These are phyloP conservation scores for Turdus rufiventris DNA, from an alignment of 2,113 vertebrate genomes.

Conservation along the genomic window DNA sequence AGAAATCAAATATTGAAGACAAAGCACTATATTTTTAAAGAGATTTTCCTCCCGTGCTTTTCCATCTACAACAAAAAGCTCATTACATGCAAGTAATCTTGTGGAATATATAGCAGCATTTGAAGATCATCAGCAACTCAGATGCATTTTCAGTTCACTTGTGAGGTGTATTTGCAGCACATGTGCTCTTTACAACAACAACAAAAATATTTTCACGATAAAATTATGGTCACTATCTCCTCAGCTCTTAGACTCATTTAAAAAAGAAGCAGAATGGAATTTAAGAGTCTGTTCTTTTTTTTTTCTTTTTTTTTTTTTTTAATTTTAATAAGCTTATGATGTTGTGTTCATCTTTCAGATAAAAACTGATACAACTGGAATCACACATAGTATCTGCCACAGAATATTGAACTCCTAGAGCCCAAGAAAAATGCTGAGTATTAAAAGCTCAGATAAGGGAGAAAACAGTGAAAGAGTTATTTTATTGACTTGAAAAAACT, in stretches of 20 bases:
- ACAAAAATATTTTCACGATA: conserved; percentile 32
- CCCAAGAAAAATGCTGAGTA: conserved; percentile 41
- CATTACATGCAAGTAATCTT: conserved; percentile 65
- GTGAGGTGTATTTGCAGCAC: conserved; percentile 41
- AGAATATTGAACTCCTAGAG: conserved; percentile 53
- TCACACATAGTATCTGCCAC: neutral
- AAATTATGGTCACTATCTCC: neutral
- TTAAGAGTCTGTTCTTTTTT: neutral
- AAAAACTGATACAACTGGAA: conserved; percentile 29
- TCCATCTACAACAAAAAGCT: conserved; percentile 69
- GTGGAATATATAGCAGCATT: conserved; percentile 72
- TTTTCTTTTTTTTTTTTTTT: neutral
- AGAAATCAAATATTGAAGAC: conserved; percentile 68
- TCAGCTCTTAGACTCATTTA: conserved; percentile 20
- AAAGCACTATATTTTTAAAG: conserved; percentile 59
- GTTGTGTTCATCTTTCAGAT: neutral
- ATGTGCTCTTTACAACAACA: conserved; percentile 59
- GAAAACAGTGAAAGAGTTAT: conserved; percentile 40
- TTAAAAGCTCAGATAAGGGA: conserved; percentile 64
- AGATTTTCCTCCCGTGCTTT: conserved; percentile 64
- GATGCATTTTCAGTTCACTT: conserved; percentile 62
- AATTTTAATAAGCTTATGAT: neutral
- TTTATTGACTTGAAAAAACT: conserved; percentile 37
- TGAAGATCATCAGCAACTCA: conserved; percentile 61
- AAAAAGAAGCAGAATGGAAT: conserved; percentile 2